Conservation (phyloP, 2,888 invertebrate genomes). For the Melanchra persicariae region DNA sequence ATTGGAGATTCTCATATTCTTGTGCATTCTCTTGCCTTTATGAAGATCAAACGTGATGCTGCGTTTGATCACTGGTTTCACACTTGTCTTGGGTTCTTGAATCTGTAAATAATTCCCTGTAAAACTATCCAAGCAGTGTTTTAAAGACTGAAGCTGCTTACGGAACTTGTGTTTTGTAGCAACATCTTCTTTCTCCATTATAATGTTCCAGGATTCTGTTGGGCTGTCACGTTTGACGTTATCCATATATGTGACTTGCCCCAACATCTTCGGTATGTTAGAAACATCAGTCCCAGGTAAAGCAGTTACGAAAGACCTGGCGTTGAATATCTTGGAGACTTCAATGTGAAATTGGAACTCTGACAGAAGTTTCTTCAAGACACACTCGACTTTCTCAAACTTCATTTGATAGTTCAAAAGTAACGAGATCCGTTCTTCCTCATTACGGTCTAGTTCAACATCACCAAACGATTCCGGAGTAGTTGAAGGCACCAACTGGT, state of each 20-base stretch:
- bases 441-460: constrained; percentile 82
- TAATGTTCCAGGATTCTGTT: constrained; percentile 80
- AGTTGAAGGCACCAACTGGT: constrained; percentile 71
- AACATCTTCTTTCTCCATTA: constrained; percentile 81
- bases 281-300: constrained; percentile 70
- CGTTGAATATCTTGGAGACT: constrained; percentile 83
- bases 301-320: constrained; percentile 74
- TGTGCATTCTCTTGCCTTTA: constrained; percentile 69
- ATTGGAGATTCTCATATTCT: constrained; percentile 69
- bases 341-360: constrained; percentile 87
- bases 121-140: constrained; percentile 79
- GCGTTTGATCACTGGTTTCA: constrained; percentile 46
- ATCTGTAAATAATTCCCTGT: constrained; percentile 73
- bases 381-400: constrained; percentile 80
- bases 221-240: constrained; percentile 74
- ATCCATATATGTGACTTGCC: constrained; percentile 71
- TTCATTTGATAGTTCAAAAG: constrained; percentile 81
- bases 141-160: constrained; percentile 80
- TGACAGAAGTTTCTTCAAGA: constrained; percentile 79
- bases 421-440: constrained; percentile 79
- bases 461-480: constrained; percentile 85
- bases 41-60: constrained; percentile 69
- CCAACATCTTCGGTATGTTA: constrained; percentile 71
- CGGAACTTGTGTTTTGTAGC: constrained; percentile 78
- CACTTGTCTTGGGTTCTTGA: constrained; percentile 55